These are phyloP conservation scores for Latrodectus hesperus DNA, from an alignment of 2,888 invertebrate genomes.

Conservation along the genomic window DNA sequence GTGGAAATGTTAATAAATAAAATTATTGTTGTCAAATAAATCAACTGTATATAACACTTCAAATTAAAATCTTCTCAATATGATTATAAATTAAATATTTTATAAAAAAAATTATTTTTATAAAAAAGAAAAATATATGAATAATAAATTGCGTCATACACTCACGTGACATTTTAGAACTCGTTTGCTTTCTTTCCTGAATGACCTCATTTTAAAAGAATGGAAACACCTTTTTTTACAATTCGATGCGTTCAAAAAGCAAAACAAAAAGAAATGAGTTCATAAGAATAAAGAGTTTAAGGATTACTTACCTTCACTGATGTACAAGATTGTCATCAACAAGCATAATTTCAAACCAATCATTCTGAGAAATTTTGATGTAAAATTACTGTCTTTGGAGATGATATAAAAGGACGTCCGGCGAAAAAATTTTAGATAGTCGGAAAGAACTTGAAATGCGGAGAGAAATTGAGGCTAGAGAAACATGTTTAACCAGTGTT, in stretches of 20 bases:
- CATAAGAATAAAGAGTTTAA: background rate
- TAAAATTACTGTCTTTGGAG: slow-evolving; percentile 17
- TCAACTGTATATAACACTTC: no score
- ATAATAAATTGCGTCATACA: background rate
- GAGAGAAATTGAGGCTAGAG: slow-evolving; percentile 18
- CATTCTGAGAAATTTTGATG: slow-evolving; percentile 6
- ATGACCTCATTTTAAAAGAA: slow-evolving; percentile 24
- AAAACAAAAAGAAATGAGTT: background rate
- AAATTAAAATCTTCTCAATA: no score
- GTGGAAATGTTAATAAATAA: no score
- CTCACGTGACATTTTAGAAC: slow-evolving; percentile 3
- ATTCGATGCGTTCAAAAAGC: background rate
- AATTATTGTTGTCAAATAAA: no score
- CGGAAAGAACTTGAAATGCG: slow-evolving; percentile 14
- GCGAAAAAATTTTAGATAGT: slow-evolving; percentile 26
- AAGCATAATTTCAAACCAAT: slow-evolving; percentile 12
- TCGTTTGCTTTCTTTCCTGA: background rate
- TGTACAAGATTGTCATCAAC: slow-evolving; percentile 29
- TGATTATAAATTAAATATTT: no score
- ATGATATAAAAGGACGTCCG: slow-evolving; percentile 30
- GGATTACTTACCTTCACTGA: slow-evolving; percentile 33
- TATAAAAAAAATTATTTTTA: background rate
- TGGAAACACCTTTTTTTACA: background rate
- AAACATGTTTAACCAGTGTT: slow-evolving; percentile 2
- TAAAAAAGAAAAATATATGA: background rate